Evolutionary conservation across 2,888 invertebrate genomes (phyloP).

Genomic region (Drosophila nr. fundita): DNA sequence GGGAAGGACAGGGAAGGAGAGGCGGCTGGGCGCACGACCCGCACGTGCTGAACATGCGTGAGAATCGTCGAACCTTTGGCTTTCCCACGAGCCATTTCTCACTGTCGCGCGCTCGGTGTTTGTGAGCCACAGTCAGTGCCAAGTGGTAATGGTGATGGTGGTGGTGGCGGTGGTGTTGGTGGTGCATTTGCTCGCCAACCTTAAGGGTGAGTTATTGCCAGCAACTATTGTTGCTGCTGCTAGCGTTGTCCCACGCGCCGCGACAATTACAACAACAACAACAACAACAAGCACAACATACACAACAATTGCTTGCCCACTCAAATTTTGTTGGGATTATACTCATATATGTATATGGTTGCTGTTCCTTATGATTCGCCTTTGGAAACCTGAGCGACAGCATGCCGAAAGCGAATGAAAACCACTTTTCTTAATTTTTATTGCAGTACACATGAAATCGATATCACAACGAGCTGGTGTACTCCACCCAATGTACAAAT

Average conservation of each 20-base stretch:
- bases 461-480: slow-evolving; percentile 27
- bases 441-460: slow-evolving; percentile 51
- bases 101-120: slow-evolving; percentile 27
- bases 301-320: slow-evolving; percentile 29
- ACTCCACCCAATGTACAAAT: neutral
- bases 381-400: slow-evolving; percentile 45
- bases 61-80: slow-evolving; percentile 83
- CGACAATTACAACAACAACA: slow-evolving; percentile 5
- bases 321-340: slow-evolving; percentile 15
- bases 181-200: slow-evolving; percentile 21
- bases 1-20: neutral
- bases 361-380: slow-evolving; percentile 6
- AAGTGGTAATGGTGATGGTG: slow-evolving; percentile 3
- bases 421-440: slow-evolving; percentile 68
- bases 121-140: neutral
- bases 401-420: slow-evolving; percentile 53
- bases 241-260: slow-evolving; percentile 60
- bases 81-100: slow-evolving; percentile 81
- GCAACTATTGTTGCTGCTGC: slow-evolving; percentile 27
- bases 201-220: slow-evolving; percentile 49
- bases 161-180: slow-evolving; percentile 13
- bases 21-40: slow-evolving; percentile 71
- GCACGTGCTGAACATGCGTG: slow-evolving; percentile 85
- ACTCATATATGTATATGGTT: slow-evolving; percentile 3
- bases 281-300: slow-evolving; percentile 2